Percentiles rank a stretch among this genome's conserved stretches.
These are phyloP conservation scores for Lasius fuliginosus DNA, from an alignment of 2,888 invertebrate species.

Conservation along the genomic window DNA sequence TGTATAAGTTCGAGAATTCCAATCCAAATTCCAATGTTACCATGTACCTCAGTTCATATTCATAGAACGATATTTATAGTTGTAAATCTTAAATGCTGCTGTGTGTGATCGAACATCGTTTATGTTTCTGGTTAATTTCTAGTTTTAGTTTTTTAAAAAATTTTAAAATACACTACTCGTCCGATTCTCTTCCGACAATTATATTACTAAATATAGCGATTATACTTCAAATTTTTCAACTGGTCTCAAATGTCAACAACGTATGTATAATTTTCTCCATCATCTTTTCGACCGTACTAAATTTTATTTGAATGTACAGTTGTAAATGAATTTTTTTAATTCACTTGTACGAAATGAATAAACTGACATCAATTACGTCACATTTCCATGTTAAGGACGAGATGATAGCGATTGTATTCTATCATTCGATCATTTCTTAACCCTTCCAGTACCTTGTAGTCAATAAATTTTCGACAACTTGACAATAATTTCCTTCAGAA, in stretches of 20 bases:
- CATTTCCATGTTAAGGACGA: not conserved
- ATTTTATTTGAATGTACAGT: conserved; percentile 51
- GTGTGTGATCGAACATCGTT: conserved; percentile 56
- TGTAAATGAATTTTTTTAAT: conserved; percentile 55
- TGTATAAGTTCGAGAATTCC: conserved; percentile 37
- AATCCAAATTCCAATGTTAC: conserved; percentile 71
- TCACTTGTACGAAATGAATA: conserved; percentile 4
- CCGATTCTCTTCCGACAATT: not conserved
- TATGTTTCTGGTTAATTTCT: conserved; percentile 39
- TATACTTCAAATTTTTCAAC: conserved; percentile 3
- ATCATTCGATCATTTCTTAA: conserved; percentile 19
- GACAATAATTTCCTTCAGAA: not conserved
- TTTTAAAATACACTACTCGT: not conserved
- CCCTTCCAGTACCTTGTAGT: conserved; percentile 32
- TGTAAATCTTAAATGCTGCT: conserved; percentile 59
- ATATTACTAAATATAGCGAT: not conserved
- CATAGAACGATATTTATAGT: conserved; percentile 65
- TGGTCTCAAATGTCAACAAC: conserved; percentile 7
- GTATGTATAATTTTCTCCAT: not conserved
- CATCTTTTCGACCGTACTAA: not conserved
- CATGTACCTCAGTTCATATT: conserved; percentile 75
- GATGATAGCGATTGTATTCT: conserved; percentile 6
- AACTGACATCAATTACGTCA: conserved; percentile 6
- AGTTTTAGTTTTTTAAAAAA: not conserved
- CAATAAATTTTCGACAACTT: not conserved